Evolutionary conservation across 2,888 invertebrate species (phyloP).

Genomic region (Macroteleia sp.): DNA sequence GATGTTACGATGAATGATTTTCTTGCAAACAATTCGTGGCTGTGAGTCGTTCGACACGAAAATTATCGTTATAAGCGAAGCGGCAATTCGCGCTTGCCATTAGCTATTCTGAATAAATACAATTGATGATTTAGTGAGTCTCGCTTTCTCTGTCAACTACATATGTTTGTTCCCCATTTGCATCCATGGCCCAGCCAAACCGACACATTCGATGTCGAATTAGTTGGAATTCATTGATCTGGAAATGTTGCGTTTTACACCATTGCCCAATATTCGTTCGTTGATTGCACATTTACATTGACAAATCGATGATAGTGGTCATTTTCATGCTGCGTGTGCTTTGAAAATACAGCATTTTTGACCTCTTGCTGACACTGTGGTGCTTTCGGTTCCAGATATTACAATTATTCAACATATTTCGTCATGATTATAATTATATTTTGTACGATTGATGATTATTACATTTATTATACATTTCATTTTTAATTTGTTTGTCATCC

Average conservation of each 20-base stretch:
- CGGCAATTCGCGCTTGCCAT: slow-evolving; percentile 53
- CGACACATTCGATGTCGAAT: slow-evolving; percentile 59
- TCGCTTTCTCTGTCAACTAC: slow-evolving; percentile 62
- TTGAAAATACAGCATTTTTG: slow-evolving; percentile 41
- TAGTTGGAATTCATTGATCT: slow-evolving; percentile 68
- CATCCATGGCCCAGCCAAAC: slow-evolving; percentile 52
- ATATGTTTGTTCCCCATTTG: slow-evolving; percentile 55
- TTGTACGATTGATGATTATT: too few relatives aligned
- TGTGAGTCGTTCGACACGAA: slow-evolving; percentile 23
- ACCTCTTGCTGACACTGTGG: not conserved
- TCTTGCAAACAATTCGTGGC: slow-evolving; percentile 40
- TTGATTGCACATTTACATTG: slow-evolving; percentile 63
- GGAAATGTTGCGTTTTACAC: slow-evolving; percentile 64
- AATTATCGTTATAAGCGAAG: slow-evolving; percentile 58
- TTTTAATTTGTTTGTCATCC: too few relatives aligned
- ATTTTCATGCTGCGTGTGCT: slow-evolving; percentile 51
- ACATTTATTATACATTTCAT: too few relatives aligned
- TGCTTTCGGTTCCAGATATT: too few relatives aligned
- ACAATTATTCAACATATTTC: too few relatives aligned
- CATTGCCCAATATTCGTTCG: slow-evolving; percentile 65
- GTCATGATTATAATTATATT: too few relatives aligned
- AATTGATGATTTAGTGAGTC: slow-evolving; percentile 65
- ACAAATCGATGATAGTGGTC: slow-evolving; percentile 62
- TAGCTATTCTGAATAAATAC: slow-evolving; percentile 66
- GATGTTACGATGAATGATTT: too few relatives aligned